Percentiles rank a stretch among this genome's conserved stretches.
Conservation (phyloP, 2,113 vertebrate species). For the Channa maculata region DNA sequence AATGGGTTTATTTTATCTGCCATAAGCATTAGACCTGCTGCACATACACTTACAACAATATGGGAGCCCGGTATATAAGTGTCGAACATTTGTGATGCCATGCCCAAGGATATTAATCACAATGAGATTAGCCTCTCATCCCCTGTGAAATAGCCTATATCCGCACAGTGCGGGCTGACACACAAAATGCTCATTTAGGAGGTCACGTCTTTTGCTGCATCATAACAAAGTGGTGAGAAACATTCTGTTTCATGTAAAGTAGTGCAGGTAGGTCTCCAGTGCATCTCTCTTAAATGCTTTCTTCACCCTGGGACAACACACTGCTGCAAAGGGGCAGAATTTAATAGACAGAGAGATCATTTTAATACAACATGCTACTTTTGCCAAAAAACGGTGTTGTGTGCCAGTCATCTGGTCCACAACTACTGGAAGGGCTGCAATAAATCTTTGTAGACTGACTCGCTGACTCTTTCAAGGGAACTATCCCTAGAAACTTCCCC, state of each 20-base stretch:
- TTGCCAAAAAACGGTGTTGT: too few relatives aligned
- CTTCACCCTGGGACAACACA: background rate
- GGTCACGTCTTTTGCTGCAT: slow-evolving; percentile 29
- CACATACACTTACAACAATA: background rate
- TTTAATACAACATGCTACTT: too few relatives aligned
- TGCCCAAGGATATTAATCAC: slow-evolving; percentile 56
- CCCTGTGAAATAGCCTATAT: slow-evolving; percentile 72
- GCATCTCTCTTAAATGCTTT: background rate
- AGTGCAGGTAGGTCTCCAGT: background rate
- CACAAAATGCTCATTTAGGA: slow-evolving; percentile 50
- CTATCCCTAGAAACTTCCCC: too few relatives aligned
- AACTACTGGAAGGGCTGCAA: too few relatives aligned
- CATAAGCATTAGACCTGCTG: slow-evolving; percentile 4
- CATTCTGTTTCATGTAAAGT: slow-evolving; percentile 23
- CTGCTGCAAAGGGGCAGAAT: background rate
- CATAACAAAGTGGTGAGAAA: slow-evolving; percentile 44
- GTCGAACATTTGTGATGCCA: slow-evolving; percentile 6
- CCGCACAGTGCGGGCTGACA: slow-evolving; percentile 29
- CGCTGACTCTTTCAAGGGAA: too few relatives aligned
- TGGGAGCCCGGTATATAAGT: slow-evolving; percentile 1
- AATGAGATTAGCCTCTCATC: slow-evolving; percentile 64
- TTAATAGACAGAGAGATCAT: too few relatives aligned
- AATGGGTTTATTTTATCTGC: slow-evolving; percentile 11
- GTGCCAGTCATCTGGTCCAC: too few relatives aligned
- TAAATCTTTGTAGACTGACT: too few relatives aligned